Evolutionary conservation across 2,797 vertebrate genomes (phyloP).

Genomic region (Sebastes minor): DNA sequence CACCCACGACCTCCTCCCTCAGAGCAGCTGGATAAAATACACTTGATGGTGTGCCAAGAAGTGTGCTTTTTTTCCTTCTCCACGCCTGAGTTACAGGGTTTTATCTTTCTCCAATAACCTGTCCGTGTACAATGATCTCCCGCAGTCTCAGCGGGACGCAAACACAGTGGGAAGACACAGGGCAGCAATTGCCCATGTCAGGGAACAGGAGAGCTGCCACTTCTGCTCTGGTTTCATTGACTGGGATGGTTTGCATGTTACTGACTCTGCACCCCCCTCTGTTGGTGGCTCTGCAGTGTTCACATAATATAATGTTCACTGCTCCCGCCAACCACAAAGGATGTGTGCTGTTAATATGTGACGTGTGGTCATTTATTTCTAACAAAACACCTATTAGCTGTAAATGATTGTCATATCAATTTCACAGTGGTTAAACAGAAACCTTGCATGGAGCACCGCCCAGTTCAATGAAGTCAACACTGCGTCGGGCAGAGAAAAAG

Average conservation of each 20-base stretch:
- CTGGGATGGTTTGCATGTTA: neutral
- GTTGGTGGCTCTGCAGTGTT: constrained; percentile 29
- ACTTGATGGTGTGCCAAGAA: constrained; percentile 65
- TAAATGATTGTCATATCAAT: neutral
- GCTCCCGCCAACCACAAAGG: neutral
- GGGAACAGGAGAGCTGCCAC: constrained; percentile 60
- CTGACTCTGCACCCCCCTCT: constrained; percentile 46
- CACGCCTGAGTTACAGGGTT: constrained; percentile 51
- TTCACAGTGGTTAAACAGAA: neutral
- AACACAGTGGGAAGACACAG: constrained; percentile 52
- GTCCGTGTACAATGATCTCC: constrained; percentile 57
- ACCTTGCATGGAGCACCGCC: neutral
- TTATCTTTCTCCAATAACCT: constrained; percentile 66
- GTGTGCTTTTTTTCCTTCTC: constrained; percentile 34
- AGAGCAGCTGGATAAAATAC: constrained; percentile 71
- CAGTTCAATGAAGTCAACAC: neutral
- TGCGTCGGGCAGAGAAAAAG: neutral
- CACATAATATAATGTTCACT: neutral
- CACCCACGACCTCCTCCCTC: constrained; percentile 57
- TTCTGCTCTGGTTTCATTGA: constrained; percentile 51
- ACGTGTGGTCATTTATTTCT: neutral
- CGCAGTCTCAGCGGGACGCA: constrained; percentile 53
- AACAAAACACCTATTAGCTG: neutral
- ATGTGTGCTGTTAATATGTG: neutral
- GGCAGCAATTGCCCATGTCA: constrained; percentile 55